Evolutionary conservation across 1,140 invertebrate species (phyloP).

Genomic region (Parapsyche elsis): DNA sequence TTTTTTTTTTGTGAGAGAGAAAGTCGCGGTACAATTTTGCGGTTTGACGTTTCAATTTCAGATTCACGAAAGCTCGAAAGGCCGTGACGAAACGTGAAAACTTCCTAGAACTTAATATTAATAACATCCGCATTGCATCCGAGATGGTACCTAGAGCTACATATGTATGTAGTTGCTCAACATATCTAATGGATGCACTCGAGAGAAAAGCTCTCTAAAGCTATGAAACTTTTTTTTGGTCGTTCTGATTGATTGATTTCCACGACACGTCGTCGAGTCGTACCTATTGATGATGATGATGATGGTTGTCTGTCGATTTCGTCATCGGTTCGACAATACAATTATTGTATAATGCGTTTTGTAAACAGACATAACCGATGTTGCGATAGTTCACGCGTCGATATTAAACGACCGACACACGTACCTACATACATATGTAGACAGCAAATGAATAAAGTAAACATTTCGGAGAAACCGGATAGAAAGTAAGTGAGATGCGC

Average conservation of each 20-base stretch:
- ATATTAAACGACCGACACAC: background rate
- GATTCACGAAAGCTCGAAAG: background rate
- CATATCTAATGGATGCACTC: background rate
- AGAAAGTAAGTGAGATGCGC: slow-evolving; percentile 2
- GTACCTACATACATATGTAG: background rate
- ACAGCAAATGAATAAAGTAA: background rate
- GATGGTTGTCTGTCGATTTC: background rate
- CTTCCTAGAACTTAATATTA: slow-evolving; percentile 6
- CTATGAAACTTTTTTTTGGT: too few species aligned
- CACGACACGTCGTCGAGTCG: background rate
- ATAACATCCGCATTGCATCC: background rate
- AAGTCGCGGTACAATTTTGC: background rate
- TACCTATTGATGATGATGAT: too few species aligned
- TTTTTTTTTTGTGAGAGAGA: background rate
- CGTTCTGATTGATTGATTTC: background rate
- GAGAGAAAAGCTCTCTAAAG: background rate
- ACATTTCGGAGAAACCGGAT: slow-evolving; percentile 29
- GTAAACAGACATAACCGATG: slow-evolving; percentile 1
- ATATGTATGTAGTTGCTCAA: background rate
- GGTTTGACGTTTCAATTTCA: background rate
- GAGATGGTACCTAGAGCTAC: background rate
- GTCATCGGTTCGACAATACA: background rate
- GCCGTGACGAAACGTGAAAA: background rate
- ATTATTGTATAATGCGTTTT: slow-evolving; percentile 29
- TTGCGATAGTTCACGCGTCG: slow-evolving; percentile 13